These are phyloP conservation scores for Polyommatus icarus DNA, from an alignment of 2,888 invertebrate genomes.

Conservation along the genomic window DNA sequence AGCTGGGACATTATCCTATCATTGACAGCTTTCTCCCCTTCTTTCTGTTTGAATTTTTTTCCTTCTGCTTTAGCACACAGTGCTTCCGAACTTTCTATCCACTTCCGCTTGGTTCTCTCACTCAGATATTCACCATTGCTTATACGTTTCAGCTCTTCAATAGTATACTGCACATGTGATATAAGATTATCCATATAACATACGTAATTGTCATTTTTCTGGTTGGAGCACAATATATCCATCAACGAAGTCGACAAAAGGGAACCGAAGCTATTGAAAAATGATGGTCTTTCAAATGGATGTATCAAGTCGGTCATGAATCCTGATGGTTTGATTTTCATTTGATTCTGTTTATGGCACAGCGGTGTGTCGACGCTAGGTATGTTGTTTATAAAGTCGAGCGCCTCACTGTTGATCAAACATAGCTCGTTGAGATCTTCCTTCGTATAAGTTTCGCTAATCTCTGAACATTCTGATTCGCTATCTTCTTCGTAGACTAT, in stretches of 20 bases:
- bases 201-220: constrained; percentile 65
- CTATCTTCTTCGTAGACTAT: constrained; percentile 61
- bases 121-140: constrained; percentile 74
- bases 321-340: constrained; percentile 54
- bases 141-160: constrained; percentile 72
- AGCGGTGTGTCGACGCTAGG: constrained; percentile 56
- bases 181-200: constrained; percentile 73
- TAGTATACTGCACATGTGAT: constrained; percentile 63
- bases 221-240: constrained; percentile 67
- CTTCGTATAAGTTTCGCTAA: constrained; percentile 56
- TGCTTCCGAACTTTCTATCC: constrained; percentile 51
- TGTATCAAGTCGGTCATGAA: constrained; percentile 51
- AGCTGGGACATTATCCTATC: constrained; percentile 55
- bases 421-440: constrained; percentile 59
- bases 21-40: constrained; percentile 34
- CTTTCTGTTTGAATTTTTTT: constrained; percentile 33
- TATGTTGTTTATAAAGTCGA: constrained; percentile 56
- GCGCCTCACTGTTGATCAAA: constrained; percentile 58
- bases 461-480: constrained; percentile 60
- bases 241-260: constrained; percentile 60
- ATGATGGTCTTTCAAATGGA: constrained; percentile 56
- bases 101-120: constrained; percentile 67
- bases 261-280: constrained; percentile 50
- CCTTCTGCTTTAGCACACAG: constrained; percentile 28
- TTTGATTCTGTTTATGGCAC: constrained; percentile 61